phyloP scores from a whole-genome alignment of 2,797 vertebrate genomes.

The Esox masquinongy region DNA sequence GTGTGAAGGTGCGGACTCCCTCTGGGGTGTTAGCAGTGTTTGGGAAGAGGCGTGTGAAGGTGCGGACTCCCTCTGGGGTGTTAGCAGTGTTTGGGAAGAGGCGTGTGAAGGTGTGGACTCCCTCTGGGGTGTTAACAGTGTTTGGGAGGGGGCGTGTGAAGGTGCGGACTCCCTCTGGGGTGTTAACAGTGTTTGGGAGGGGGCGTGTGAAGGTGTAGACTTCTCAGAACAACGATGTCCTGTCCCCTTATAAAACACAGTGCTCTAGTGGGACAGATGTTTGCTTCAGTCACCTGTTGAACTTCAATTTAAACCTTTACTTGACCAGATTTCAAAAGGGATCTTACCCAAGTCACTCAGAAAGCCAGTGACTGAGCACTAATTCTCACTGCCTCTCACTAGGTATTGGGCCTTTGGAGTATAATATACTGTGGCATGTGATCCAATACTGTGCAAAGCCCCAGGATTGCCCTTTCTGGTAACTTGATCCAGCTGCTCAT shows the following conservation, averaged over 20 bases:
- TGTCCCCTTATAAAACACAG: not conserved
- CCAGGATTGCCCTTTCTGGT: not conserved
- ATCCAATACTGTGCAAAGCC: not conserved
- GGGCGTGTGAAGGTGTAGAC: not conserved
- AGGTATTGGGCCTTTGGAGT: not conserved
- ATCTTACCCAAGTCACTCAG: not conserved
- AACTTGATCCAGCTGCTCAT: not conserved
- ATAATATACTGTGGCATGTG: not conserved
- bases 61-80: not conserved
- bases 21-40: not conserved
- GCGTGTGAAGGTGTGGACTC: not conserved
- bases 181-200: not conserved
- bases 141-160: not conserved
- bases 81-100: not conserved
- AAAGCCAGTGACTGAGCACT: not conserved
- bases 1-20: no score
- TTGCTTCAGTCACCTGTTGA: not conserved
- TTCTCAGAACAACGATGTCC: not conserved
- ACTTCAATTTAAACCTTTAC: not conserved
- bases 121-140: not conserved
- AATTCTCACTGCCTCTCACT: no score
- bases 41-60: not conserved
- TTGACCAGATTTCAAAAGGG: not conserved
- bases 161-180: not conserved
- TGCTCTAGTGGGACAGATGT: not conserved